A percentile compares a stretch with the other conserved stretches of the same genome.
Conservation (phyloP, 1,140 invertebrate genomes). For the Drosophila orena region DNA sequence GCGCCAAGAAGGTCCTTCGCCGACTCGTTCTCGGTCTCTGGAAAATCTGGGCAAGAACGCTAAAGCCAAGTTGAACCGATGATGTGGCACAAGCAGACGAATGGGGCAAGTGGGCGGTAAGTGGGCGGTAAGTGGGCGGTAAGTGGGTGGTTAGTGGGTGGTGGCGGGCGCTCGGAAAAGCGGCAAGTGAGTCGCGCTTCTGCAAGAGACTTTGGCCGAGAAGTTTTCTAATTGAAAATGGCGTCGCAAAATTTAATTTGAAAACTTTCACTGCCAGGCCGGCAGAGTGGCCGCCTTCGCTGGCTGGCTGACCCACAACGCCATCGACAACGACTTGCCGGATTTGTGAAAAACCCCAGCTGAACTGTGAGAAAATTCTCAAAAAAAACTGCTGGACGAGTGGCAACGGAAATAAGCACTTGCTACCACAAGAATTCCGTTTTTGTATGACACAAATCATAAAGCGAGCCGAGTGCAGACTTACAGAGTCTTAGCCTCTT, state of each 20-base stretch:
- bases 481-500: too few species aligned
- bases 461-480: too few species aligned
- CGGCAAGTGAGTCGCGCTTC: slow-evolving; percentile 23
- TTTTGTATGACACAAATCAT: not conserved
- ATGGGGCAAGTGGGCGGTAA: slow-evolving; percentile 3
- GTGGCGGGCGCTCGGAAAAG: not conserved
- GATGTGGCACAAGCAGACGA: slow-evolving; percentile 42
- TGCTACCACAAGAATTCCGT: not conserved
- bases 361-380: slow-evolving; percentile 16
- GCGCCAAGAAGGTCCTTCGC: slow-evolving; percentile 10
- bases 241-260: slow-evolving; percentile 83
- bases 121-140: too few species aligned
- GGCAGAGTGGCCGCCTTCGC: not conserved
- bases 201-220: slow-evolving; percentile 66
- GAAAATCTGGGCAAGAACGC: slow-evolving; percentile 8
- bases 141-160: slow-evolving; percentile 2
- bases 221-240: slow-evolving; percentile 83
- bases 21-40: not conserved
- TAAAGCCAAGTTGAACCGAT: slow-evolving; percentile 39
- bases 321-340: slow-evolving; percentile 48
- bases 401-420: not conserved
- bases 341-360: slow-evolving; percentile 52
- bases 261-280: slow-evolving; percentile 77
- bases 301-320: slow-evolving; percentile 55
- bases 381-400: slow-evolving; percentile 1